Conservation (phyloP, 2,888 invertebrate genomes). For the Euzophera pinguis region DNA sequence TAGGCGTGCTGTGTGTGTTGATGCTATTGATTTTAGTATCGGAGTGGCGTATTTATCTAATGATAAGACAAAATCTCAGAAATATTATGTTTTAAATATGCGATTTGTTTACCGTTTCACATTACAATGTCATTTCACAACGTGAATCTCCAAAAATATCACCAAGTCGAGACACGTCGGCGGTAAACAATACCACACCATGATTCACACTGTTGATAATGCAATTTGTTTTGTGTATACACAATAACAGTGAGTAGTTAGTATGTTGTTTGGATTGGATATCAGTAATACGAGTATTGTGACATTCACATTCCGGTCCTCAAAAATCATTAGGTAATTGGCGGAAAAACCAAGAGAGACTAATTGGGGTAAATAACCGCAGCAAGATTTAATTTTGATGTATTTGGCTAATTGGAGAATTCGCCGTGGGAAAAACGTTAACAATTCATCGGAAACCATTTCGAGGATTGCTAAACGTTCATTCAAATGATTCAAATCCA, state of each 20-base stretch:
- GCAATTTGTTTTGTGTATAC: slow-evolving; percentile 46
- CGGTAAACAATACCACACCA: slow-evolving; percentile 48
- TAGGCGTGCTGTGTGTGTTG: too few species aligned
- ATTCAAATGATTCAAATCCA: neutral
- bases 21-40: too few species aligned
- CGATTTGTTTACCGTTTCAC: slow-evolving; percentile 26
- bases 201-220: slow-evolving; percentile 54
- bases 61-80: too few species aligned
- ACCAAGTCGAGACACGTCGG: slow-evolving; percentile 34
- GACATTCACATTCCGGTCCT: slow-evolving; percentile 26
- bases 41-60: too few species aligned
- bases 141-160: slow-evolving; percentile 46
- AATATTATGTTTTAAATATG: neutral
- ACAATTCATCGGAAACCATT: neutral
- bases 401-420: slow-evolving; percentile 43
- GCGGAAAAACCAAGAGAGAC: slow-evolving; percentile 37
- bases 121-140: slow-evolving; percentile 32
- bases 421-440: slow-evolving; percentile 14
- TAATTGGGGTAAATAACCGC: slow-evolving; percentile 40
- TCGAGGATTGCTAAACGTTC: neutral
- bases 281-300: slow-evolving; percentile 23
- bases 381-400: slow-evolving; percentile 52
- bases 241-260: slow-evolving; percentile 33
- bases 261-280: neutral
- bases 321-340: slow-evolving; percentile 35